Percentiles rank a stretch among this genome's conserved stretches.
These are phyloP conservation scores for Bruchidius siliquastri DNA, from an alignment of 2,888 invertebrate genomes.

Conservation along the genomic window DNA sequence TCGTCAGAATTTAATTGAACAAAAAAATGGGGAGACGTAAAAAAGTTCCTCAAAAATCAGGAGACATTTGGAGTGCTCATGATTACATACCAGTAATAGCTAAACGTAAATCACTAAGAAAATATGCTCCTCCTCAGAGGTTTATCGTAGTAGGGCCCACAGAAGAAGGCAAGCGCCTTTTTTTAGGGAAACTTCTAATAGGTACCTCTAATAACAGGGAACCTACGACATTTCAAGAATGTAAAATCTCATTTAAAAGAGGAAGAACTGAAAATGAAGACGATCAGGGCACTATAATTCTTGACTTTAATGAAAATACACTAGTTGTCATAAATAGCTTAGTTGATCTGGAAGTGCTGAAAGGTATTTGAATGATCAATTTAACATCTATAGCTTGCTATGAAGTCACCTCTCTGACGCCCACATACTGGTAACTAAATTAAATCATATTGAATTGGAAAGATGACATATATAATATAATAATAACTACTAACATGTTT, in stretches of 20 bases:
- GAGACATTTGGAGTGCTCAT: slow-evolving; percentile 12
- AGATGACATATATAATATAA: no score
- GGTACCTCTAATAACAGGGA: slow-evolving; percentile 34
- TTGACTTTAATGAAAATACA: slow-evolving; percentile 27
- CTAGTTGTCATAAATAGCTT: slow-evolving; percentile 26
- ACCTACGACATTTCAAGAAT: slow-evolving; percentile 30
- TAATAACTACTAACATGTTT: no score
- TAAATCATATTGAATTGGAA: no score
- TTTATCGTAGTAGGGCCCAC: slow-evolving; percentile 12
- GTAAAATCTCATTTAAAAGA: slow-evolving; percentile 27
- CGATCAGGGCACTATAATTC: slow-evolving; percentile 14
- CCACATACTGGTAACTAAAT: no score
- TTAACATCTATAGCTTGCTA: no score
- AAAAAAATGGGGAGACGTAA: slow-evolving; percentile 12
- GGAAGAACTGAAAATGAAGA: slow-evolving; percentile 6
- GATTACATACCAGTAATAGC: slow-evolving; percentile 22
- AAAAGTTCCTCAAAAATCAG: slow-evolving; percentile 1
- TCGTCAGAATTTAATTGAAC: no score
- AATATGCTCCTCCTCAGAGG: slow-evolving; percentile 3
- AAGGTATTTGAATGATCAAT: slow-evolving; percentile 27
- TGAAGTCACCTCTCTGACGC: no score
- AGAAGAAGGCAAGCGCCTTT: slow-evolving; percentile 21
- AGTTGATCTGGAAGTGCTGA: slow-evolving; percentile 29
- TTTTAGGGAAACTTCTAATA: slow-evolving; percentile 32
- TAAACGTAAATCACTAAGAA: slow-evolving; percentile 17